Evolutionary conservation across 2,797 vertebrate genomes (phyloP), one percentile per base, ranked within the genome.

Genomic region (Tympanoctomys barrerae): DNA sequence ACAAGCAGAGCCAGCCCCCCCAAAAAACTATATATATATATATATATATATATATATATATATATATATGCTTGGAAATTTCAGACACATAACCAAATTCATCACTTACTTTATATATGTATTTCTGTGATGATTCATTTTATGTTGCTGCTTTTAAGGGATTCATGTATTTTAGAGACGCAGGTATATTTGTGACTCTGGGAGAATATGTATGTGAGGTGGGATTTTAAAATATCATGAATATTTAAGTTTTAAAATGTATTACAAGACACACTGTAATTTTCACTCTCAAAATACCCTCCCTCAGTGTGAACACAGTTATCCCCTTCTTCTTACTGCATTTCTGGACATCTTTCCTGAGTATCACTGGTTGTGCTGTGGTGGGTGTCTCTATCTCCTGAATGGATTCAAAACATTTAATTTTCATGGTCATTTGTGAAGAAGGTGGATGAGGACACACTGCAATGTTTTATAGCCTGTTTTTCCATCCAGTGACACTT

Each of bases 101-200:
- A 59, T 81, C 49, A 52, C 52, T 90, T 64, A 22, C 59, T 77
- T 90, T 21, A 5, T 39, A 59, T 75, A 5, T 49, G 39, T 31
- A 19, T n/a, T 12, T 26, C 33, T 79, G n/a, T 68, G 88, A 75
- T 36, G 12, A 87, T 85, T 73, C 62, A 42, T 79, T 77, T 66
- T 59, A 6, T 81, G 22, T 89, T 62, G 94, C 66, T 68, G 7
- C 36, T 87, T 95, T 94, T 77, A 82, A 68, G 36, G 57, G 39
- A 71, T n/a, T 80, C 66, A 31, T 36, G 42, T 36, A 36, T 82
- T 91, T 87, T 75, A 83, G 87, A 70, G 16, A 82, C 46, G 88
- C 68, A 82, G 19, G 64, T 75, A 84, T 84, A 93, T 31, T 78
- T 0, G 1, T 87, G 39, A 96, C 70, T 97, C 81, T 62, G 87